Base-by-base conservation (phyloP, 2,113 vertebrate genomes). In the Erpornis zantholeuca region DNA sequence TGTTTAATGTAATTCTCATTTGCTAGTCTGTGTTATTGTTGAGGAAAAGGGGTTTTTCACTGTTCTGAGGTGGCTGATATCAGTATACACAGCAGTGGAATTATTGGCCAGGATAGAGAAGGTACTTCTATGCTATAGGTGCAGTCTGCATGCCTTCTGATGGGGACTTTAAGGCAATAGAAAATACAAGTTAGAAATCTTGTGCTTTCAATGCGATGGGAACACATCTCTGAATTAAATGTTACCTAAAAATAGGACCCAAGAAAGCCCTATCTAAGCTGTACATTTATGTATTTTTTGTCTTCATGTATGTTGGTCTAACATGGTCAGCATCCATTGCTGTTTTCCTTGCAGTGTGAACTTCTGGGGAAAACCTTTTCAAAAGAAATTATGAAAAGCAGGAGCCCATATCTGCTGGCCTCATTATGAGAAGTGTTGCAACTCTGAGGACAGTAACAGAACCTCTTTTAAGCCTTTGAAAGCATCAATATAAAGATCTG, bases 401-500 rank as follows among this genome's bases (percentile, higher is more conserved):
- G 87, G 56, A 73, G 72, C 65, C 65, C 7, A 0, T 73, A 83
- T 92, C 44, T 88, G 47, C 80, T 59, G 52, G 70, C 81, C 49
- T 90, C 65, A 82, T 95, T 91, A 92, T 69, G 71, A 86, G 76
- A 95, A 86, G 71, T 7, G 28, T 82, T 95, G 87, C 66, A 86
- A 59, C 80, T 93, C 92, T 56, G 61, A 88, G 82, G 92, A 69
- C 81, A 76, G 90, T 88, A 93, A 96, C 63, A 93, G 82, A 88
- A 93, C 81, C 80, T 73, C 92, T 92, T 92, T 31, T 77, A 63
- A 96, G 91, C 44, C 70, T 87, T 76, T 97, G 91, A 97, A 94
- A 96, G 86, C 86, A 91, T 95, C 86, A 56, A 93, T 95, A 96
- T 94, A 96, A 94, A 97, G 95, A 96, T 97, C 80, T 84, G 61